Evolutionary conservation across 2,888 invertebrate genomes (phyloP).

Genomic region (Rhodophaea formosa): DNA sequence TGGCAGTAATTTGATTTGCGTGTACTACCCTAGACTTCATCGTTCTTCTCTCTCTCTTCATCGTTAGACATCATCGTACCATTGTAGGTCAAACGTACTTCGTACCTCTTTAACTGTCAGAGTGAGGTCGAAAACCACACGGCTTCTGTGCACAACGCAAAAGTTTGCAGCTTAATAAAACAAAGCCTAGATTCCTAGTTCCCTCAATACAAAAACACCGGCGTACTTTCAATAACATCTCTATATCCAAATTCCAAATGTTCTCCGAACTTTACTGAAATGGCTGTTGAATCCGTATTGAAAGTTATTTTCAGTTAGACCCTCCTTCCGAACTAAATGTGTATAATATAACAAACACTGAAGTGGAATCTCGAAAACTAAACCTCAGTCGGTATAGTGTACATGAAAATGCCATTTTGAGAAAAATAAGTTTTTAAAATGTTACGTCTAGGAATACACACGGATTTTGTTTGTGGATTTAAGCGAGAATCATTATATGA

Average conservation of each 20-base stretch:
- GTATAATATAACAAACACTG: not conserved
- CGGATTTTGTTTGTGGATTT: not conserved
- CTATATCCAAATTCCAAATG: slow-evolving; percentile 1
- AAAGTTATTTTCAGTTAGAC: not conserved
- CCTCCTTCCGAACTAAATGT: not conserved
- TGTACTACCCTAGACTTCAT: no score
- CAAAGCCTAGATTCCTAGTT: not conserved
- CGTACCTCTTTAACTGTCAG: no score
- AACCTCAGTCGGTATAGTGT: not conserved
- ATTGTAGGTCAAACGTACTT: no score
- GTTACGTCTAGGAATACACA: not conserved
- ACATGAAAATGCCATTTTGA: slow-evolving; percentile 11
- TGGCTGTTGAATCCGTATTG: not conserved
- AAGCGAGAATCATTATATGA: no score
- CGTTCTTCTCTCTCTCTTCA: no score
- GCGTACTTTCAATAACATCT: not conserved
- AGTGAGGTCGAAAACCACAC: no score
- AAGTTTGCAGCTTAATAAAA: not conserved
- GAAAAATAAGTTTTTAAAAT: not conserved
- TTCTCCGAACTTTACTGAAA: slow-evolving; percentile 1
- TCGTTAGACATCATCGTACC: no score
- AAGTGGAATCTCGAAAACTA: slow-evolving; percentile 1
- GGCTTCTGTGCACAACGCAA: not conserved
- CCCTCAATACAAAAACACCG: not conserved
- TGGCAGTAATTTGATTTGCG: no score